phyloP scores from a whole-genome alignment of 1,140 invertebrate species.

The Procambarus clarkii region DNA sequence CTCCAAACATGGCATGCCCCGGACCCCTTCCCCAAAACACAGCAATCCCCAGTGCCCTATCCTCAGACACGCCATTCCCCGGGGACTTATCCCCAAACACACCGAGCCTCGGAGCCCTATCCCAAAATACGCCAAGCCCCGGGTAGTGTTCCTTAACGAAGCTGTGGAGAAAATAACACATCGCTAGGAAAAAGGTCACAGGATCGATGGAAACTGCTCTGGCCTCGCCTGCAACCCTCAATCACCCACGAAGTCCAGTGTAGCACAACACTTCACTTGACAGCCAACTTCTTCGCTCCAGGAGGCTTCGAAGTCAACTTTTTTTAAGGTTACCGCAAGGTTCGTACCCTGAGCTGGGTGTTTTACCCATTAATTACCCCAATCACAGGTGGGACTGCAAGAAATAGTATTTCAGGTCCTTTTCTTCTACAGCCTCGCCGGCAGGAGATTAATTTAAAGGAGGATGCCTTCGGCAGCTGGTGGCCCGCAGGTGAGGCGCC shows the following conservation, averaged over 20 bases:
- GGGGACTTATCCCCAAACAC: too few species aligned
- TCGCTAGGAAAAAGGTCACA: neutral
- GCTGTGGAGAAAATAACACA: neutral
- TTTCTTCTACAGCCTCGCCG: neutral
- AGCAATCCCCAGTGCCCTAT: too few species aligned
- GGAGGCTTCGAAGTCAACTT: neutral
- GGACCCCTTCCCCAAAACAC: too few species aligned
- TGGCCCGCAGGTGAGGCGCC: neutral
- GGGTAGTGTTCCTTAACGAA: neutral
- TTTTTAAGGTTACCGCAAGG: neutral
- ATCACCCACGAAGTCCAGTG: neutral
- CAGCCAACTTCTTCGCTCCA: neutral
- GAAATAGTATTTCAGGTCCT: neutral
- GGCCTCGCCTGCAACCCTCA: neutral
- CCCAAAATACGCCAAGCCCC: neutral
- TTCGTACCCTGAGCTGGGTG: slow-evolving; percentile 11
- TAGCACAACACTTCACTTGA: neutral
- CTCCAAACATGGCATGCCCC: too few species aligned
- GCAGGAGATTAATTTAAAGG: neutral
- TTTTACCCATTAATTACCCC: slow-evolving; percentile 3
- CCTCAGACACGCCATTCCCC: too few species aligned
- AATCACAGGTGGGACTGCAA: slow-evolving; percentile 5
- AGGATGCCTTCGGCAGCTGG: neutral
- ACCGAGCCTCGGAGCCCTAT: too few species aligned
- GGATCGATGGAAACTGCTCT: neutral